Evolutionary conservation across 1,140 invertebrate species (phyloP), one percentile per base, ranked within the genome.

Genomic region (Galendromus occidentalis): DNA sequence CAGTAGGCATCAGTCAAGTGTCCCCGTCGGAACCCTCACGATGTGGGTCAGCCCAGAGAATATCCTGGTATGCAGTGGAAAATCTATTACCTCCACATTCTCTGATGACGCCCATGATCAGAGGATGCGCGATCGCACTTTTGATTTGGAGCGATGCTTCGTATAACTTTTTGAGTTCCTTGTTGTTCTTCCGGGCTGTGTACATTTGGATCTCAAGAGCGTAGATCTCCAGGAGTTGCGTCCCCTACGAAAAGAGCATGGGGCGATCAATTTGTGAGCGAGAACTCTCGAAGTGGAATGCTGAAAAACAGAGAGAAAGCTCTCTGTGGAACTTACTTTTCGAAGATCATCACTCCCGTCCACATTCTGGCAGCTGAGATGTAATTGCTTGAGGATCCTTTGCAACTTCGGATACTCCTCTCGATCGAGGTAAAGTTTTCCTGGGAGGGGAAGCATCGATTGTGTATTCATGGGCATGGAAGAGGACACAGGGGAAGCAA

Each of bases 191-290:
- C 78, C 98, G 94, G 65, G 91, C 91, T 1, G 95, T 98, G 74
- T 98, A 97, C 95, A 99, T 98, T 81, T 99, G 95, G 73, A 99
- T 98, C 82, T 98, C 95, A 69, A 99, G 76, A 0, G 96, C 96
- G 78, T 98, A 99, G 65, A 99, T 98, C 79, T 99, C 95, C 45
- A 98, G 71, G 7, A 98, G 77, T 73, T 99, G 95, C 1, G 95
- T 99, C 45, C 94, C 93, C 33, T 14, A 9, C 9, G 14, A 59
- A 59, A 2, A 22, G n/a, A 12, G 14, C n/a, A n/a, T n/a, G 42
- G 14, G n/a, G n/a, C n/a, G n/a, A n/a, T n/a, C n/a, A n/a, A n/a
- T 44, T 44, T 12, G 18, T 12, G 12, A 44, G 18, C 45, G 28
- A 47, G 4, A 6, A 14, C 45, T 4, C 14, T 14, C 6, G 45